Base-by-base conservation (phyloP, 2,888 invertebrate genomes). In the Eilema depressum region DNA sequence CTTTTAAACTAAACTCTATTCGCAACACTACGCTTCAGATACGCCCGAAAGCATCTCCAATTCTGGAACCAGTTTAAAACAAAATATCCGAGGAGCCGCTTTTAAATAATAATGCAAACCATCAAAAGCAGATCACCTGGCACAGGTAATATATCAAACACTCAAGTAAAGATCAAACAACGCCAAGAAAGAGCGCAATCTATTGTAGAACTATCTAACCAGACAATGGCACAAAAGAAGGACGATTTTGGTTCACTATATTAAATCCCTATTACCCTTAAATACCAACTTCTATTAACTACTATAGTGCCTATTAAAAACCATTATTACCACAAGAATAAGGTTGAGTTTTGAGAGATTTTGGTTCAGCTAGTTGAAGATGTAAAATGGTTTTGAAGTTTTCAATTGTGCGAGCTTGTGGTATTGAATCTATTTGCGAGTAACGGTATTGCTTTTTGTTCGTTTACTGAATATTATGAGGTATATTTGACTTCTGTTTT, bases 181-280 rank as follows among this genome's bases (percentile, higher is more conserved):
- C 23, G 86, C 86, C 82, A 80, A 86, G 88, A 88, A 86, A 78
- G 85, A 81, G 81, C 86, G 90, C 91, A 91, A 90, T 92, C 90
- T 90, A 85, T 92, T 89, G 90, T 90, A 85, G 86, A 83, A 85
- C 86, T 85, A 85, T 89, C 88, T 85, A 81, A 78, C 80, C 85
- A 86, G 80, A 93, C 93, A 94, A 94, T 93, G 81, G 92, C 84
- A 94, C 94, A 94, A 93, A 86, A 91, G 93, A 94, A 94, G 94
- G 94, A 92, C 93, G 92, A 89, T 88, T 92, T 92, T 92, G 88
- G 89, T 90, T 90, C 91, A 88, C 89, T 89, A 88, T 89, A 94
- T 94, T 93, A 94, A 94, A 93, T 90, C 82, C 87, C 92, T 91
- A 92, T 94, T 93, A 92, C 86, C 56, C 75, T 37, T 74, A 70